phyloP scores from a whole-genome alignment of 2,888 invertebrate species.

The Anthrax anthrax region DNA sequence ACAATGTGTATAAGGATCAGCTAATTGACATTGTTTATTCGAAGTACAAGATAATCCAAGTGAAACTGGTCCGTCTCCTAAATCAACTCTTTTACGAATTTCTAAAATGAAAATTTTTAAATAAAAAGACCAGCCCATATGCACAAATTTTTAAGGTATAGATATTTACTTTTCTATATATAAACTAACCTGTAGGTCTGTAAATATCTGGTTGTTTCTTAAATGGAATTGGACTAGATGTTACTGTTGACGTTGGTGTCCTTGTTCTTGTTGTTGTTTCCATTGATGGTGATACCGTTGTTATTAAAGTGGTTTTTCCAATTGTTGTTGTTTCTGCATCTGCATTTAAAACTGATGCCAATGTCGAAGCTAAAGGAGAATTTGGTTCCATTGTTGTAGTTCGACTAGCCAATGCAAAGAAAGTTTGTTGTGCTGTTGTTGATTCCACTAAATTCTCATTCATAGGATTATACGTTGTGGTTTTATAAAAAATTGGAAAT shows the following conservation, averaged over 20 bases:
- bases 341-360: slow-evolving; percentile 15
- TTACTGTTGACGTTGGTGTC: neutral
- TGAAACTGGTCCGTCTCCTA: slow-evolving; percentile 42
- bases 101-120: slow-evolving; percentile 14
- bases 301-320: slow-evolving; percentile 9
- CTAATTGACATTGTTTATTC: slow-evolving; percentile 63
- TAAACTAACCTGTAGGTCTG: slow-evolving; percentile 3
- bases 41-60: slow-evolving; percentile 61
- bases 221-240: neutral
- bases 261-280: slow-evolving; percentile 16
- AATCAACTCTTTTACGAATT: slow-evolving; percentile 31
- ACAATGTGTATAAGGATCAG: slow-evolving; percentile 66
- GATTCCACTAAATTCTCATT: slow-evolving; percentile 10
- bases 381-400: slow-evolving; percentile 38
- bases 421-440: slow-evolving; percentile 31
- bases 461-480: neutral
- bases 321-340: slow-evolving; percentile 17
- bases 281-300: slow-evolving; percentile 11
- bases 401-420: slow-evolving; percentile 31
- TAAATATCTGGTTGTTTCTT: neutral
- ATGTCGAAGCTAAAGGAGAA: slow-evolving; percentile 25
- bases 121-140: too few relatives aligned
- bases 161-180: too few relatives aligned
- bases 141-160: too few relatives aligned
- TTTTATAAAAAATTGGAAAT: slow-evolving; percentile 3